Evolutionary conservation across 2,888 invertebrate genomes (phyloP).

Genomic region (Leptopilina drosophilae): DNA sequence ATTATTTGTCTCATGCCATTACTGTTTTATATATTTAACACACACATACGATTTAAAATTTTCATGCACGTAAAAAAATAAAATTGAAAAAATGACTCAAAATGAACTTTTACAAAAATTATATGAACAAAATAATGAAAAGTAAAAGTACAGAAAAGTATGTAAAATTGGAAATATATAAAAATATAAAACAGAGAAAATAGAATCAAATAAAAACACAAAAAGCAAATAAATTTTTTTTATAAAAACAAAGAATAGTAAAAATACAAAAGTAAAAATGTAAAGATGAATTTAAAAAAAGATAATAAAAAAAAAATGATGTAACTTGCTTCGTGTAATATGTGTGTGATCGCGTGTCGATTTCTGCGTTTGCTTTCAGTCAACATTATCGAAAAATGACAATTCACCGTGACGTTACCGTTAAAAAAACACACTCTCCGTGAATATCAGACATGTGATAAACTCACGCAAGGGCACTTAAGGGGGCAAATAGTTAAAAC

Average conservation of each 20-base stretch:
- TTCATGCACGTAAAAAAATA: not conserved
- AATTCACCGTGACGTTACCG: slow-evolving; percentile 30
- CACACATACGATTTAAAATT: not conserved
- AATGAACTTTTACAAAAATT: too few relatives aligned
- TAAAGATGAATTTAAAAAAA: not conserved
- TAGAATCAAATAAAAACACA: too few relatives aligned
- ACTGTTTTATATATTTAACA: not conserved
- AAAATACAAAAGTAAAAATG: too few relatives aligned
- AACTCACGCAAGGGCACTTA: slow-evolving; percentile 3
- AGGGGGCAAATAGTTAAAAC: too few relatives aligned
- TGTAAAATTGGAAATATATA: too few relatives aligned
- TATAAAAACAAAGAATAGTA: too few relatives aligned
- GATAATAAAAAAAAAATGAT: not conserved
- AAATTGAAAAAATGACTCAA: too few relatives aligned
- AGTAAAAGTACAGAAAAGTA: too few relatives aligned
- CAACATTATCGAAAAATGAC: not conserved
- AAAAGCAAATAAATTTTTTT: too few relatives aligned
- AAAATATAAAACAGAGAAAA: too few relatives aligned
- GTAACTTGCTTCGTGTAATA: slow-evolving; percentile 2
- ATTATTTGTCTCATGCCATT: not conserved
- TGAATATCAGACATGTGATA: slow-evolving; percentile 3
- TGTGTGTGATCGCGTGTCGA: slow-evolving; percentile 23
- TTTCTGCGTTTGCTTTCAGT: slow-evolving; percentile 13
- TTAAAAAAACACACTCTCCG: slow-evolving; percentile 19
- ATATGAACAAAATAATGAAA: too few relatives aligned